These are phyloP conservation scores for Variabilichromis moorii DNA, from an alignment of 2,113 vertebrate species.

Conservation along the genomic window DNA sequence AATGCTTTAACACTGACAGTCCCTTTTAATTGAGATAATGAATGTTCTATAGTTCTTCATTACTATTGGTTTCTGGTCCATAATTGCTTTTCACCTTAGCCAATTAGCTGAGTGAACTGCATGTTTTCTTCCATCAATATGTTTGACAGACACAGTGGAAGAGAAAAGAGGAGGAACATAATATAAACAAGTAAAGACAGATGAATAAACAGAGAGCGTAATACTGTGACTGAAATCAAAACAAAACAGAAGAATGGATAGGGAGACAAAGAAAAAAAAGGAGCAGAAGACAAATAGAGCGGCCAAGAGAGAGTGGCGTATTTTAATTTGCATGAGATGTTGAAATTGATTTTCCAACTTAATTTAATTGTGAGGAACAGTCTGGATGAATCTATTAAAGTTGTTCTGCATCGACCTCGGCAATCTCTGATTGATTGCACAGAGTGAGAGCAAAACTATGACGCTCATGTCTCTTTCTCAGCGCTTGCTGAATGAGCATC, in stretches of 20 bases:
- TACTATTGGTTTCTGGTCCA: constrained; percentile 25
- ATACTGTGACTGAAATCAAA: background rate
- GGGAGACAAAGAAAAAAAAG: background rate
- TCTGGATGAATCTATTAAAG: constrained; percentile 51
- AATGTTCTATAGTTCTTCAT: constrained; percentile 20
- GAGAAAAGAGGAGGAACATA: background rate
- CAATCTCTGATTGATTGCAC: constrained; percentile 23
- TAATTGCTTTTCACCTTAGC: constrained; percentile 48
- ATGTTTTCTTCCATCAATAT: background rate
- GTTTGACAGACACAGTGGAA: background rate
- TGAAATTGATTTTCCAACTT: constrained; percentile 58
- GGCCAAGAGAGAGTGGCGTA: constrained; percentile 16
- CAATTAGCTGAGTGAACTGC: constrained; percentile 16
- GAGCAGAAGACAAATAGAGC: constrained; percentile 21
- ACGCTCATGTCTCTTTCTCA: background rate
- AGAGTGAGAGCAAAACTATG: background rate
- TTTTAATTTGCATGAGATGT: constrained; percentile 51
- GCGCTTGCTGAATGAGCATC: background rate
- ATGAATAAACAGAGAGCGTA: background rate
- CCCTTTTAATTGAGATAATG: constrained; percentile 41
- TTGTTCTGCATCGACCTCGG: constrained; percentile 45
- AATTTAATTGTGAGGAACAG: constrained; percentile 56
- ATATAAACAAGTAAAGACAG: background rate
- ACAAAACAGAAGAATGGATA: background rate
- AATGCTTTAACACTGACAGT: background rate